Percentiles rank a stretch among this genome's conserved stretches.
Evolutionary conservation across 1,140 invertebrate species (phyloP).

Genomic region (Rhopalosiphum maidis): DNA sequence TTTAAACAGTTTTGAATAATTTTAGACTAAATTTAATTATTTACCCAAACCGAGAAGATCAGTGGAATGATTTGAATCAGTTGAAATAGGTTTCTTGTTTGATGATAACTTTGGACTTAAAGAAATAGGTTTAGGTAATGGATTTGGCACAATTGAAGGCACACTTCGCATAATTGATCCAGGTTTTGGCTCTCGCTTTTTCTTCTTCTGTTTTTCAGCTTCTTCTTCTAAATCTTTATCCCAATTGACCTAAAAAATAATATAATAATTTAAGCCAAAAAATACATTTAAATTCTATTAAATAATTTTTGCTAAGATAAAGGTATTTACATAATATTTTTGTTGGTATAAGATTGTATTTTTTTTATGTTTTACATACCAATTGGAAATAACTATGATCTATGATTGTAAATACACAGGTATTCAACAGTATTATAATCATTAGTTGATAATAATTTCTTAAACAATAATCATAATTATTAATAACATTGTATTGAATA

Average conservation of each 20-base stretch:
- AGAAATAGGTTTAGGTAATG: slow-evolving; percentile 66
- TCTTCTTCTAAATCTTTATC: slow-evolving; percentile 89
- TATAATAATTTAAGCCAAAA: neutral
- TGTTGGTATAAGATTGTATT: neutral
- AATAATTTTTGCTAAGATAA: neutral
- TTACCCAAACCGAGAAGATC: slow-evolving; percentile 71
- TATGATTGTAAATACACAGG: neutral
- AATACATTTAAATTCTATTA: too few species aligned
- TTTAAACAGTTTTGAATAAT: neutral
- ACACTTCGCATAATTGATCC: slow-evolving; percentile 34
- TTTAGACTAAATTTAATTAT: slow-evolving; percentile 43
- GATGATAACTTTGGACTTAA: slow-evolving; percentile 67
- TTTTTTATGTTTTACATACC: neutral
- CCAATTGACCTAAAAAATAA: slow-evolving; percentile 66
- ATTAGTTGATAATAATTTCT: neutral
- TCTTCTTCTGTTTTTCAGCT: slow-evolving; percentile 81
- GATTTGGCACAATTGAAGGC: slow-evolving; percentile 63
- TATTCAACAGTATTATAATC: neutral
- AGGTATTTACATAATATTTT: neutral
- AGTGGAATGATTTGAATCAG: slow-evolving; percentile 62
- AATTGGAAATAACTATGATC: neutral
- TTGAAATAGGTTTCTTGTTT: slow-evolving; percentile 68
- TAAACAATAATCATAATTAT: neutral
- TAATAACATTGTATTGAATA: neutral
- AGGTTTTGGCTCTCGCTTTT: slow-evolving; percentile 64